Conservation (phyloP, 2,113 vertebrate species). For the Hucho hucho region DNA sequence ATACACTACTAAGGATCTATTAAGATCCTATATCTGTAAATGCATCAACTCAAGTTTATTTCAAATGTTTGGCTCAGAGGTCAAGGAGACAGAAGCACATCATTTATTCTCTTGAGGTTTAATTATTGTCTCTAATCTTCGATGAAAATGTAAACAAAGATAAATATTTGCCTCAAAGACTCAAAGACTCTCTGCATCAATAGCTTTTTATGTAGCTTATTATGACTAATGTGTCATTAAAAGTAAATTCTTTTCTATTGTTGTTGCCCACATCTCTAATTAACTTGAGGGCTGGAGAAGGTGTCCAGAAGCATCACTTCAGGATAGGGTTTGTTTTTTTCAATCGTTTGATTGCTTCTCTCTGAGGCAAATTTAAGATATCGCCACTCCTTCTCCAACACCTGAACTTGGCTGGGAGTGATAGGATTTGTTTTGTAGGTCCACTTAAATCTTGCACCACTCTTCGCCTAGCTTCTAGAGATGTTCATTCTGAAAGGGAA, state of each 20-base stretch:
- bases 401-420: too few relatives aligned
- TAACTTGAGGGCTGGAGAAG: background rate
- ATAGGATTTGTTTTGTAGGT: too few relatives aligned
- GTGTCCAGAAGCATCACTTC: conserved; percentile 5
- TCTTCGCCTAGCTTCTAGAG: too few relatives aligned
- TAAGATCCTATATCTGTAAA: background rate
- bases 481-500: too few relatives aligned
- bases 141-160: conserved; percentile 15
- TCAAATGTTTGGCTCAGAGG: background rate
- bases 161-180: conserved; percentile 18
- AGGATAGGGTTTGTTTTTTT: background rate
- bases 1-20: too few relatives aligned
- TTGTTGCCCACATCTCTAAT: background rate
- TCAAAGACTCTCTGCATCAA: conserved; percentile 1
- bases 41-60: background rate
- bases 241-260: conserved; percentile 9
- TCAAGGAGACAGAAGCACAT: conserved; percentile 6
- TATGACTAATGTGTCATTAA: conserved; percentile 26
- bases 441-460: too few relatives aligned
- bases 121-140: conserved; percentile 20
- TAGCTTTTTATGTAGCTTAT: conserved; percentile 6
- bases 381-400: too few relatives aligned
- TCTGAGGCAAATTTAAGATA: background rate
- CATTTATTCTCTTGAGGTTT: conserved; percentile 18
- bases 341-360: background rate